Evolutionary conservation across 2,797 vertebrate species (phyloP), one percentile per base, ranked within the genome.

Genomic region (Chaunax sp.): DNA sequence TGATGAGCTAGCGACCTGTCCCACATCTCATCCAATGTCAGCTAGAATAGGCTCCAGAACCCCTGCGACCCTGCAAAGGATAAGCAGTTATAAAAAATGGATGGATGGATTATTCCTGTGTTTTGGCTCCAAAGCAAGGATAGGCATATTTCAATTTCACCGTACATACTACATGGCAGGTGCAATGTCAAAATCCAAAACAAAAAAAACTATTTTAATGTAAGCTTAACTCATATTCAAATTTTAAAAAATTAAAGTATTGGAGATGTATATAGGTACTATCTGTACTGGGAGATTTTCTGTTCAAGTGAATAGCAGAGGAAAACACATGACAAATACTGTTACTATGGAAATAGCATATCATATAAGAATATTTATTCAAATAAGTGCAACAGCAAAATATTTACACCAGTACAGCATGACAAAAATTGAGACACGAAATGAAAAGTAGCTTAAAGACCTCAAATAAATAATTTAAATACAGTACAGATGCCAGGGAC

Each of bases 351-450:
- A 79, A 88, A 88, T 92, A 89, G 63, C 75, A 87, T 93, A 92
- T 93, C 93, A 93, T 94, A 94, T 92, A 93, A 93, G 91, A 94
- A 94, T 93, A 94, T 95, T 94, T 93, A 93, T 94, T 94, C 91
- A 91, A 85, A 89, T 94, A 95, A 95, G 94, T 95, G 94, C 94
- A 93, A 94, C 87, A 90, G 82, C 69, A 80, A 93, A 92, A 92
- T 94, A 94, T 95, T 90, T 93, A 94, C 93, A 93, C 87, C 75
- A 80, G 72, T 84, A 85, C 75, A 85, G 80, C 77, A 75, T 90
- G 83, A 91, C 89, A 90, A 90, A 89, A 82, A 82, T 26, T 52
- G 76, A 82, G 68, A 90, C 77, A 87, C 73, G 70, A 87, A 88
- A 82, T 66, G 67, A 87, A 87, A 85, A 83, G 75, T 83, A 90